These are phyloP conservation scores for Xylocopa sonorina DNA, from an alignment of 1,140 invertebrate genomes.

Conservation along the genomic window DNA sequence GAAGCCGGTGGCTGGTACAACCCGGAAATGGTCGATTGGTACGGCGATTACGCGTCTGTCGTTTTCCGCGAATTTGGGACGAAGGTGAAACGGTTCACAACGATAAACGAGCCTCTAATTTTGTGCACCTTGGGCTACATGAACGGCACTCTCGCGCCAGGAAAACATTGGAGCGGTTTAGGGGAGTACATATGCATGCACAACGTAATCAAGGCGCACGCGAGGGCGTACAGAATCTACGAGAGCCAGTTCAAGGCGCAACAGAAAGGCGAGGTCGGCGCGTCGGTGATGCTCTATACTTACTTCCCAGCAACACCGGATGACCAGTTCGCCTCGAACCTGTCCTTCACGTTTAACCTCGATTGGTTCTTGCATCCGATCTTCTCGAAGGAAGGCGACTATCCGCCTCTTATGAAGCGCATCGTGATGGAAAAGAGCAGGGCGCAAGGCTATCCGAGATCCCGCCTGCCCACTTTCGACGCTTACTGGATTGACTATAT, in stretches of 20 bases:
- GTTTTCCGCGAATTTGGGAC: slow-evolving; percentile 80
- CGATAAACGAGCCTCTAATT: slow-evolving; percentile 80
- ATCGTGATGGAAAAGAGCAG: slow-evolving; percentile 82
- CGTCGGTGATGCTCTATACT: no score
- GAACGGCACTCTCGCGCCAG: slow-evolving; percentile 43
- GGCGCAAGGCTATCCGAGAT: slow-evolving; percentile 80
- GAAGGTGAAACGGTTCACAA: slow-evolving; percentile 78
- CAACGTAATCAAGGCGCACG: slow-evolving; percentile 83
- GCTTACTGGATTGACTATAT: slow-evolving; percentile 80
- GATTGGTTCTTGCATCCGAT: slow-evolving; percentile 87
- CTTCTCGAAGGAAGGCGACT: slow-evolving; percentile 83
- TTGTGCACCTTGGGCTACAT: slow-evolving; percentile 76
- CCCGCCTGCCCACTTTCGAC: slow-evolving; percentile 82
- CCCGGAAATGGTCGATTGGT: slow-evolving; percentile 83
- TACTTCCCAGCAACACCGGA: no score
- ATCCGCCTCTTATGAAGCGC: slow-evolving; percentile 83
- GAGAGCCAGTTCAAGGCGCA: slow-evolving; percentile 83
- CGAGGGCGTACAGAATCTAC: slow-evolving; percentile 84
- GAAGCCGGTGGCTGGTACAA: slow-evolving; percentile 85
- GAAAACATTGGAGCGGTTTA: slow-evolving; percentile 72
- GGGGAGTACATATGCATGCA: slow-evolving; percentile 82
- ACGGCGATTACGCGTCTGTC: slow-evolving; percentile 81
- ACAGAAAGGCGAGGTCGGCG: slow-evolving; percentile 83
- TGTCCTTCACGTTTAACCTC: no score
- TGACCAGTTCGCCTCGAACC: slow-evolving; percentile 78